Conservation (phyloP, 1,140 invertebrate genomes). For the Ctenoplectra terminalis region DNA sequence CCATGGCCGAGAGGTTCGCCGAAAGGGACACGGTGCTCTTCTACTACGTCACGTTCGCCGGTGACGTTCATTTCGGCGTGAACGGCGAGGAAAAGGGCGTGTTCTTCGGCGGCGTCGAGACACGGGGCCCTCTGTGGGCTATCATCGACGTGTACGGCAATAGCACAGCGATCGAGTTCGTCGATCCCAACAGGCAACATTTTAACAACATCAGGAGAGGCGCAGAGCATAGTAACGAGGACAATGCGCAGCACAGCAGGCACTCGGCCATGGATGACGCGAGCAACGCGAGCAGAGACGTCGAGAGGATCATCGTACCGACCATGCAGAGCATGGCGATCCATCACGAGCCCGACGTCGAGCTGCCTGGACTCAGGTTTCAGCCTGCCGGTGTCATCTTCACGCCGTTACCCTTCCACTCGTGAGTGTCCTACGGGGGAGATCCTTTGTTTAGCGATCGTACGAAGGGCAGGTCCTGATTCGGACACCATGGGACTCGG, state of each 20-base stretch:
- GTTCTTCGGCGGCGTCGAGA: slow-evolving; percentile 96
- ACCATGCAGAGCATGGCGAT: slow-evolving; percentile 84
- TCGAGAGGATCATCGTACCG: slow-evolving; percentile 84
- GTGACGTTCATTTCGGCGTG: slow-evolving; percentile 97
- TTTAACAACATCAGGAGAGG: slow-evolving; percentile 86
- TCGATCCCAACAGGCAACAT: slow-evolving; percentile 87
- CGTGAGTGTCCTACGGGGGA: slow-evolving; percentile 72
- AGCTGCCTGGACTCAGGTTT: slow-evolving; percentile 86
- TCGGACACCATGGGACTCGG: background rate
- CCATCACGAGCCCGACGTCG: slow-evolving; percentile 78
- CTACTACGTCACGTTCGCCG: slow-evolving; percentile 95
- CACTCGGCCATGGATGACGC: slow-evolving; percentile 84
- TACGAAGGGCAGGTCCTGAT: background rate
- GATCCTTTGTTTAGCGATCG: background rate
- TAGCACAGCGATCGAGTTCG: slow-evolving; percentile 95
- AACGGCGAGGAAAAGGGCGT: slow-evolving; percentile 98
- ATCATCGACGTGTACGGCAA: slow-evolving; percentile 99
- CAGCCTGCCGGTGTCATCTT: slow-evolving; percentile 86
- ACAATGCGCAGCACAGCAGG: slow-evolving; percentile 84
- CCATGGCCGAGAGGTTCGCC: slow-evolving; percentile 95
- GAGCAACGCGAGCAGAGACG: slow-evolving; percentile 80
- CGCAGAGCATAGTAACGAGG: slow-evolving; percentile 83
- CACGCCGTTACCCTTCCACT: slow-evolving; percentile 88
- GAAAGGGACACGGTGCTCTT: slow-evolving; percentile 93
- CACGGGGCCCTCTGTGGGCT: slow-evolving; percentile 93